These are phyloP conservation scores for Hemichromis elongatus DNA, from an alignment of 2,113 vertebrate species.

Conservation along the genomic window DNA sequence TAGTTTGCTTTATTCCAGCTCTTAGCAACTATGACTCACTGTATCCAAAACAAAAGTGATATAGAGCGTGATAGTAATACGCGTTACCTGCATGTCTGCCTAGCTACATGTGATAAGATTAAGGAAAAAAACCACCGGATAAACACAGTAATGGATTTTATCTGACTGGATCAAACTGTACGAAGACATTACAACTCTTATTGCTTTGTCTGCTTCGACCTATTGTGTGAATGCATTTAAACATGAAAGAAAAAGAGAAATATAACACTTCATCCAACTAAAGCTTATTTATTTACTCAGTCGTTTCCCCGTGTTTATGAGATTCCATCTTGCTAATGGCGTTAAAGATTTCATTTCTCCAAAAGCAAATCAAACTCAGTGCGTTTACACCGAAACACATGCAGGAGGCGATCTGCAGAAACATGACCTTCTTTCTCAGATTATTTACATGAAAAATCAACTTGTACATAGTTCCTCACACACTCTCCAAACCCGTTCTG, in stretches of 20 bases:
- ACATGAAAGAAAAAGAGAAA: background rate
- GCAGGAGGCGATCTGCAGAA: background rate
- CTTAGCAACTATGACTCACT: slow-evolving; percentile 34
- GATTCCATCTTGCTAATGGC: background rate
- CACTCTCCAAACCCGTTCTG: background rate
- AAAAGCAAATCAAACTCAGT: background rate
- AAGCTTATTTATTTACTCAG: background rate
- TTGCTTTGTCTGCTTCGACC: background rate
- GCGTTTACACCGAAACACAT: background rate
- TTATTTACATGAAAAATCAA: background rate
- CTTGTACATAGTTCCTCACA: background rate
- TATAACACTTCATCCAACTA: background rate
- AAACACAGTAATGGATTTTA: background rate
- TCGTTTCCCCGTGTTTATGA: background rate
- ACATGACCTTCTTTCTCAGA: background rate
- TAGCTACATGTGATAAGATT: background rate
- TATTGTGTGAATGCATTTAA: background rate
- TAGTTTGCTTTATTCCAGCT: slow-evolving; percentile 29
- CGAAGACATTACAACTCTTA: background rate
- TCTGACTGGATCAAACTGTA: background rate
- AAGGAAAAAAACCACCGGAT: background rate
- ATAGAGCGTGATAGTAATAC: background rate
- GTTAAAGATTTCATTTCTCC: background rate
- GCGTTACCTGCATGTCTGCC: background rate
- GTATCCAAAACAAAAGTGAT: background rate